Conservation (phyloP, 64 coral and sea anemone genomes). For the Stichodactyla helianthus region DNA sequence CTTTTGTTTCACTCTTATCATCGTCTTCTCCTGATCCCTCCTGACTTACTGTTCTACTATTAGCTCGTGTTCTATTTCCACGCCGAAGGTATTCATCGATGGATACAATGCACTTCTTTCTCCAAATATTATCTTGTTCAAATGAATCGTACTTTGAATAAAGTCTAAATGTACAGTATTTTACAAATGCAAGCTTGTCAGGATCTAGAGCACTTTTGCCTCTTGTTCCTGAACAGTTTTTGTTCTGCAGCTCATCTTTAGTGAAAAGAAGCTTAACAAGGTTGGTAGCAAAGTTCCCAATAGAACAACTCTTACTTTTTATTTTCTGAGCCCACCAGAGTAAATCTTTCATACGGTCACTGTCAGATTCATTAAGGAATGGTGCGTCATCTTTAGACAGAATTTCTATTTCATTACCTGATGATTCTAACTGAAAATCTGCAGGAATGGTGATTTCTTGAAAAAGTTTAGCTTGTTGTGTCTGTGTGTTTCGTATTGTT, state of each 20-base stretch:
- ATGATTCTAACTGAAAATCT: not conserved
- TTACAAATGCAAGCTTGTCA: conserved; percentile 51
- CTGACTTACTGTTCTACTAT: conserved; percentile 26
- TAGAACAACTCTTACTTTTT: conserved; percentile 50
- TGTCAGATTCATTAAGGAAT: conserved; percentile 5
- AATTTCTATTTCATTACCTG: conserved; percentile 8
- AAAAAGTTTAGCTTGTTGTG: conserved; percentile 11
- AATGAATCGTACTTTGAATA: conserved; percentile 26
- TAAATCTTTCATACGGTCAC: conserved; percentile 41
- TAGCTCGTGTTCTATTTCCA: conserved; percentile 41
- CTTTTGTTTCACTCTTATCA: not conserved
- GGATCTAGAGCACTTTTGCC: conserved; percentile 52
- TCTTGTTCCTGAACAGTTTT: conserved; percentile 57
- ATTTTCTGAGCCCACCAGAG: conserved; percentile 52
- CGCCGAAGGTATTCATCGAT: conserved; percentile 60
- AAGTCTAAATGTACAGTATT: conserved; percentile 56
- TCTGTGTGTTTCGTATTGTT: not conserved
- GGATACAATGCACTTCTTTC: conserved; percentile 52
- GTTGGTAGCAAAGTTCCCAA: conserved; percentile 59
- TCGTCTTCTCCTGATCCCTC: conserved; percentile 2
- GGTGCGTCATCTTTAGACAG: conserved; percentile 9
- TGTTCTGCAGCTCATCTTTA: conserved; percentile 53
- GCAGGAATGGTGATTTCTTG: conserved; percentile 27
- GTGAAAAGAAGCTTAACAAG: conserved; percentile 54
- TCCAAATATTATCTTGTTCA: conserved; percentile 57